Evolutionary conservation across 2,797 vertebrate genomes (phyloP).

Genomic region (Gymnocypris eckloni): DNA sequence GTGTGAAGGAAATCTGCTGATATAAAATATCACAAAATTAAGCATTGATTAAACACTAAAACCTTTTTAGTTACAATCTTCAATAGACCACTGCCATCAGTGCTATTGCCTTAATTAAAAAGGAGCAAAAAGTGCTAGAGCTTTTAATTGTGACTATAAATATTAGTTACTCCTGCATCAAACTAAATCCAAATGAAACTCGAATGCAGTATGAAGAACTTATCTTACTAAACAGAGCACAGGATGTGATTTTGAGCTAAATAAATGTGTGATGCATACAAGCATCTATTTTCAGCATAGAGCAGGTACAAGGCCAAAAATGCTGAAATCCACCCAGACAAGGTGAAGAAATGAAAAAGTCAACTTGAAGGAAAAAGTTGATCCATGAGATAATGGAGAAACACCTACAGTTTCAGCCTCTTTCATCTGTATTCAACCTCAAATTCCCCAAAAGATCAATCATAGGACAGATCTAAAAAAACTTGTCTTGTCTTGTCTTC

Average conservation of each 20-base stretch:
- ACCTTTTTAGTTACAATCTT: constrained; percentile 67
- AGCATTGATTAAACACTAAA: constrained; percentile 82
- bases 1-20: constrained; percentile 70
- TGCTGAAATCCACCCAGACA: constrained; percentile 27
- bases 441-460: constrained; percentile 30
- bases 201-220: constrained; percentile 16
- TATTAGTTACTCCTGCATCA: constrained; percentile 14
- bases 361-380: constrained; percentile 34
- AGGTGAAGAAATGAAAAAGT: constrained; percentile 39
- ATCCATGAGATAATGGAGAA: constrained; percentile 36
- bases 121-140: constrained; percentile 34
- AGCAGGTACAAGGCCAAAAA: constrained; percentile 20
- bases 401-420: not conserved
- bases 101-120: constrained; percentile 49
- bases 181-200: constrained; percentile 15
- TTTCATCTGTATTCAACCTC: constrained; percentile 45
- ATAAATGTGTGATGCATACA: constrained; percentile 36
- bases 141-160: constrained; percentile 48
- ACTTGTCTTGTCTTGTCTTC: constrained; percentile 33
- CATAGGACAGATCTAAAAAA: constrained; percentile 25
- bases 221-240: not conserved
- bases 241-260: constrained; percentile 35
- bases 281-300: constrained; percentile 24
- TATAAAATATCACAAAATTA: constrained; percentile 80
- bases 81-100: constrained; percentile 44